Evolutionary conservation across 92 coral and sea anemone genomes (phyloP), one percentile per base, ranked within the genome.

Genomic region (Epizoanthus rinbou): DNA sequence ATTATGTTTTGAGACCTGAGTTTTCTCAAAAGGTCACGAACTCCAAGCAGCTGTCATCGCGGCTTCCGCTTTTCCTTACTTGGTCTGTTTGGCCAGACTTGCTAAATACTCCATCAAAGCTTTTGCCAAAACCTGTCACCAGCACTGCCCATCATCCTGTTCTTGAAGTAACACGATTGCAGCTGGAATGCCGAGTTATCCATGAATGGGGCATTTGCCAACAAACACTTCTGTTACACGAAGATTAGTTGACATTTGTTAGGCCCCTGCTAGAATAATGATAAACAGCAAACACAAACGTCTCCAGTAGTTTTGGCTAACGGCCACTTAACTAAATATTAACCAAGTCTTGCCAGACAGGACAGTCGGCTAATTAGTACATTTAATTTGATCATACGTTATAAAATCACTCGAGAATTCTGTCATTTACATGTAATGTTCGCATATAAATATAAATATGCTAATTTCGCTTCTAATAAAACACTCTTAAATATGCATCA

Each of bases 51-150:
- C 68, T 78, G 82, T 78, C 82, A 78, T 78, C 82, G 37, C 57
- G 37, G 50, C 70, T 78, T 62, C 71, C 82, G 72, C 65, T 62
- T 78, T 47, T 39, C 82, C 82, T n/a, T 78, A 78, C 82, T 78
- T 78, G 82, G 82, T 78, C 70, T 78, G 70, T 50, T 60, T 17
- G 22, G 69, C 14, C 10, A 28, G 70, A 39, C 66, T 60, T 78
- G 82, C 54, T 62, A 60, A 78, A 78, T 24, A 41, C 71, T 59
- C 59, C 19, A 45, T 41, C 18, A 76, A 78, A 39, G 10, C 28
- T 28, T 59, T 78, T 78, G 82, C 82, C 82, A 78, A 59, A 37
- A 78, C 39, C 82, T 78, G 60, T 78, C 82, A 78, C 58, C 72
- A 78, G 66, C 21, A 47, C n/a, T 39, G 57, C 82, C 72, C 60